Conservation (phyloP, 2,113 vertebrate species). For the Pseudopipra pipra region DNA sequence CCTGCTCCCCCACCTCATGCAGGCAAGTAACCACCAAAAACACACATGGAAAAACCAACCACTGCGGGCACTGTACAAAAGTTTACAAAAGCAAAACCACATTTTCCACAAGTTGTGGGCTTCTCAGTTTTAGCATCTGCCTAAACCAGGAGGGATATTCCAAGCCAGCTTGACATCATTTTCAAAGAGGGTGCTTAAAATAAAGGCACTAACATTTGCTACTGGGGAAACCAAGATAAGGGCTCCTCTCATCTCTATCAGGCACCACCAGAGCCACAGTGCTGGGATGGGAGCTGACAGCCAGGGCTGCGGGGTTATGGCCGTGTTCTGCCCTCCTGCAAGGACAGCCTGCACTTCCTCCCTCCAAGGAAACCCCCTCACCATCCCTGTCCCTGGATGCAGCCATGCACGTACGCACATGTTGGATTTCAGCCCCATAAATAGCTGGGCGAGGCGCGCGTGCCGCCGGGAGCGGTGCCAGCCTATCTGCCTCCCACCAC, state of each 20-base stretch:
- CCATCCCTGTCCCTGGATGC: fast-evolving
- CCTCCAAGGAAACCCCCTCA: fast-evolving
- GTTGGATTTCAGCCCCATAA: neutral
- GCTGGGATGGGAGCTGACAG: neutral
- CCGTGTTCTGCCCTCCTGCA: neutral
- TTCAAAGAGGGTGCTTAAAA: neutral
- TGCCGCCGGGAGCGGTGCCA: neutral
- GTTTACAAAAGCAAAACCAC: neutral
- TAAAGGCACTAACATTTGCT: neutral
- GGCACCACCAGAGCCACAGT: fast-evolving
- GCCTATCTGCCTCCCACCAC: neutral
- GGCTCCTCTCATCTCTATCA: neutral
- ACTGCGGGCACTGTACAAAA: neutral
- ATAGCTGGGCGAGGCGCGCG: fast-evolving
- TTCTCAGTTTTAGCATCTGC: neutral
- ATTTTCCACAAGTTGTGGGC: fast-evolving
- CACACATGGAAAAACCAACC: fast-evolving
- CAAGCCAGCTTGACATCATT: neutral
- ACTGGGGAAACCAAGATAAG: neutral
- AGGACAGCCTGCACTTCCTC: neutral
- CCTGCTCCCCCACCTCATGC: neutral
- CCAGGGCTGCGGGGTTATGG: neutral
- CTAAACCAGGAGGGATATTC: neutral
- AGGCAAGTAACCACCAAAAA: neutral
- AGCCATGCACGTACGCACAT: fast-evolving